phyloP scores from a whole-genome alignment of 2,113 vertebrate genomes.

The Suncus etruscus region DNA sequence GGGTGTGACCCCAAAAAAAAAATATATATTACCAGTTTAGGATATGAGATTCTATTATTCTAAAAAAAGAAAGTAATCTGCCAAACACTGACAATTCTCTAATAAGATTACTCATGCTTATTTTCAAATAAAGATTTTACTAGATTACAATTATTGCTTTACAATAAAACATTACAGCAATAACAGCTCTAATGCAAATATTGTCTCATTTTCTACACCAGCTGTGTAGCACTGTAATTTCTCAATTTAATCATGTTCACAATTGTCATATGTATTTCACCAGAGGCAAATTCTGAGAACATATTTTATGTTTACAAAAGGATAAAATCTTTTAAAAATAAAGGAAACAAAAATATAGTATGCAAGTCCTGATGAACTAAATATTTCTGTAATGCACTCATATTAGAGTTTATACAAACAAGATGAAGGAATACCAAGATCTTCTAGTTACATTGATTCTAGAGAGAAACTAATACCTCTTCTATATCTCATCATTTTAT shows the following conservation, averaged over 20 bases:
- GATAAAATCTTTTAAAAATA: slow-evolving; percentile 39
- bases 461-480: not conserved
- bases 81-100: slow-evolving; percentile 36
- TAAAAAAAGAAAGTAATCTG: slow-evolving; percentile 30
- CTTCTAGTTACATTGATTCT: fast-evolving
- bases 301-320: slow-evolving; percentile 47
- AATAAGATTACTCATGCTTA: slow-evolving; percentile 43
- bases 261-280: slow-evolving; percentile 61
- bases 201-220: slow-evolving; percentile 60
- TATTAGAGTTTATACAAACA: not conserved
- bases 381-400: slow-evolving; percentile 15
- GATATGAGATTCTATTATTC: not conserved
- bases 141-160: slow-evolving; percentile 53
- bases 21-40: not conserved
- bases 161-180: slow-evolving; percentile 9
- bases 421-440: fast-evolving
- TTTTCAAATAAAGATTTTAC: slow-evolving; percentile 65
- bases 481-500: not conserved
- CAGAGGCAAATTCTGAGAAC: slow-evolving; percentile 60
- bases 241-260: slow-evolving; percentile 74
- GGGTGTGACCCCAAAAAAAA: too few species aligned
- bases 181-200: slow-evolving; percentile 42
- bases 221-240: slow-evolving; percentile 68
- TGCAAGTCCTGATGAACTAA: slow-evolving; percentile 21
- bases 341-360: slow-evolving; percentile 54